Base-by-base conservation (phyloP, 2,797 vertebrate species). In the Petrocephalus sullivani region DNA sequence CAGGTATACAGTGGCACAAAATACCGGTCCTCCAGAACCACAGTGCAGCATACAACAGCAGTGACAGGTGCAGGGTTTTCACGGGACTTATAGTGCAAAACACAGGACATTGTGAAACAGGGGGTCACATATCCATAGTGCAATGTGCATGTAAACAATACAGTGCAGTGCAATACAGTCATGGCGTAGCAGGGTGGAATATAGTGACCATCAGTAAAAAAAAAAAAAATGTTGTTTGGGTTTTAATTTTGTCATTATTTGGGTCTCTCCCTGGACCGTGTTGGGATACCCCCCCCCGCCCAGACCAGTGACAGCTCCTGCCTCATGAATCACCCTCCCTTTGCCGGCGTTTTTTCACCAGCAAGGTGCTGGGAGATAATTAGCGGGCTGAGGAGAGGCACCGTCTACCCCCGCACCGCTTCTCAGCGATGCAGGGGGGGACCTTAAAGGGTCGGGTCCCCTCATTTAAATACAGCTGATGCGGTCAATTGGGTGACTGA, bases 341-440 rank as follows among this genome's bases (percentile, higher is more conserved):
- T 41, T 19, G 14, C 67, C 12, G 71, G 16, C 16, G 7, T 75
- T 4, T 46, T 41, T 33, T 67, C 61, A 67, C 3, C 10, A 67
- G 61, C 61, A 14, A 57, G 33, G 78, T 78, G 78, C 60, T 14
- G n/a, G 58, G 88, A 85, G 28, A 23, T 61, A 67, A 88, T 88
- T 88, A 71, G 82, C 57, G 21, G 81, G 88, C 41, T 67, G 88
- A 19, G 58, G 46, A 67, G 58, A 67, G 33, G 46, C 82, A 37
- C 37, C 23, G 56, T 49, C 81, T 54, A n/a, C 81, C 88, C 28
- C 16, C 57, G 23, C n/a, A 54, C 56, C 12, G 54, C 16, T 67
- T 54, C 75, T 88, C 21, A 0, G 46, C 28, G 87, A 46, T 46
- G 67, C 14, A 7, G 87, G 28, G 9, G 14, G 54, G 67, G 10